Percentiles rank a stretch among this genome's conserved stretches.
phyloP scores from a whole-genome alignment of 2,797 vertebrate species.

The Aeoliscus strigatus region DNA sequence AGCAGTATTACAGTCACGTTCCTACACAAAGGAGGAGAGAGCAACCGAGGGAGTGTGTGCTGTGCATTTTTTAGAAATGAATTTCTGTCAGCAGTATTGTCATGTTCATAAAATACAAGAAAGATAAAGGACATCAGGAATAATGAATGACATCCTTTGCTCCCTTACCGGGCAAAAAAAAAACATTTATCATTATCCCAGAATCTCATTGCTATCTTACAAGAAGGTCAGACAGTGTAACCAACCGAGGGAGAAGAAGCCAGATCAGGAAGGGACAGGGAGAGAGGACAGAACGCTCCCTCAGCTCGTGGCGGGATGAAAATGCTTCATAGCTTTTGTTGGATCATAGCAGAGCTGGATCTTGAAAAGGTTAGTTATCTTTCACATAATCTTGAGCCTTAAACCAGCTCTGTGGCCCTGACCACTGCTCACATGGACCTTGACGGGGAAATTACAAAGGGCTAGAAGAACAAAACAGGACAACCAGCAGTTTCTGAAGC shows the following conservation, averaged over 20 bases:
- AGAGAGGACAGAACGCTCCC: neutral
- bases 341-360: neutral
- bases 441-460: neutral
- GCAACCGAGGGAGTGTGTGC: too few species aligned
- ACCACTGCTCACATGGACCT: neutral
- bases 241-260: neutral
- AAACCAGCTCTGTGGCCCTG: neutral
- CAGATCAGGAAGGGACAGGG: slow-evolving; percentile 5
- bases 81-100: slow-evolving; percentile 4
- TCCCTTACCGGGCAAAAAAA: slow-evolving; percentile 21
- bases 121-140: neutral
- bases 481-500: too few species aligned
- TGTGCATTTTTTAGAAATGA: neutral
- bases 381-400: neutral
- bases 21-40: slow-evolving; percentile 1
- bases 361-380: neutral
- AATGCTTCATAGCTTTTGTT: neutral
- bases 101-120: neutral
- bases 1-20: neutral
- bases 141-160: slow-evolving; percentile 8
- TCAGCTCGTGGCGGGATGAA: neutral
- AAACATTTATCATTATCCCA: slow-evolving; percentile 26
- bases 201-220: slow-evolving; percentile 4
- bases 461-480: neutral
- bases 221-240: slow-evolving; percentile 7